Conservation (phyloP, 1,140 invertebrate genomes). For the Phenacoccus solenopsis region DNA sequence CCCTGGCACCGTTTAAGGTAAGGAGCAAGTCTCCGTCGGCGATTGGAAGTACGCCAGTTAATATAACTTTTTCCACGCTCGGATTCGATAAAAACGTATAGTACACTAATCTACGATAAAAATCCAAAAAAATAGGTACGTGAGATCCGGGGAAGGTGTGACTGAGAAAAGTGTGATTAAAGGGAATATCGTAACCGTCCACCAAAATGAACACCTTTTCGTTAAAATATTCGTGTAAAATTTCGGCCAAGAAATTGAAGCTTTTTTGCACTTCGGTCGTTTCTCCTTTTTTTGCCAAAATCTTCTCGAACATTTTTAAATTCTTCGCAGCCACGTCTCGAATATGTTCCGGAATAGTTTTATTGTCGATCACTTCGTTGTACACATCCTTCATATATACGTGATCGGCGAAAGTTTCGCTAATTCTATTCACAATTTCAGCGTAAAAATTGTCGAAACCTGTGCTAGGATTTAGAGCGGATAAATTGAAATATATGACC, state of each 20-base stretch:
- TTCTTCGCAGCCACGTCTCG: neutral
- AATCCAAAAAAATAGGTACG: neutral
- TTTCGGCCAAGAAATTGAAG: neutral
- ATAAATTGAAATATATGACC: neutral
- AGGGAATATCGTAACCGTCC: neutral
- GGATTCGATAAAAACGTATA: neutral
- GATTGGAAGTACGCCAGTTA: neutral
- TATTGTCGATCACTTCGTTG: neutral
- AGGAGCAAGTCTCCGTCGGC: neutral
- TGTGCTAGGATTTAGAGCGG: neutral
- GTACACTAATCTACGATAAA: neutral
- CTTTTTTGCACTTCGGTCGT: neutral
- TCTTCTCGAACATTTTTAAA: neutral
- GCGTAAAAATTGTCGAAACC: neutral
- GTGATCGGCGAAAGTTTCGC: neutral
- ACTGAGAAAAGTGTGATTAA: neutral
- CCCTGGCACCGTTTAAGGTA: neutral
- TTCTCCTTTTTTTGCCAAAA: neutral
- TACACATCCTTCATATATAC: neutral
- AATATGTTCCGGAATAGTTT: neutral
- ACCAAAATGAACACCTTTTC: neutral
- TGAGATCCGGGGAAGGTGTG: neutral
- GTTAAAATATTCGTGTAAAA: neutral
- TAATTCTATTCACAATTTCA: neutral
- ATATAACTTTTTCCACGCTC: neutral